phyloP scores from a whole-genome alignment of 2,888 invertebrate species.

The Zele albiditarsus region DNA sequence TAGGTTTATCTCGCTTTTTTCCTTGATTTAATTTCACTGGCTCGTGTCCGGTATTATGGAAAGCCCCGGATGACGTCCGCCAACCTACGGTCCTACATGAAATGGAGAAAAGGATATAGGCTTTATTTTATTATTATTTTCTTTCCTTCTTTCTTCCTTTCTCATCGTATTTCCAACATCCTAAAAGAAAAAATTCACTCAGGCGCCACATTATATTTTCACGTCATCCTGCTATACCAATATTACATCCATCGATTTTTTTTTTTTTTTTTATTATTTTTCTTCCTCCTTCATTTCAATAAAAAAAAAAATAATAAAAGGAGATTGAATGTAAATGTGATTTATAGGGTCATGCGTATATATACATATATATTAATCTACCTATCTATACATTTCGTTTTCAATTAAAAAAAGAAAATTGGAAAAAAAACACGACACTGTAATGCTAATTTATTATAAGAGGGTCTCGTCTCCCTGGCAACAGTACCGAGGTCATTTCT shows the following conservation, averaged over 20 bases:
- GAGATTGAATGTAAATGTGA: slow-evolving; percentile 1
- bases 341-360: background rate
- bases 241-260: background rate
- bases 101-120: slow-evolving; percentile 19
- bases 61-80: slow-evolving; percentile 41
- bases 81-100: slow-evolving; percentile 17
- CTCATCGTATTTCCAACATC: slow-evolving; percentile 20
- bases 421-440: background rate
- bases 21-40: slow-evolving; percentile 58
- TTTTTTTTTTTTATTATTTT: background rate
- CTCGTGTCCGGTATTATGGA: slow-evolving; percentile 55
- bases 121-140: slow-evolving; percentile 30
- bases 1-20: slow-evolving; percentile 43
- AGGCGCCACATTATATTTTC: background rate
- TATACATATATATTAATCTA: background rate
- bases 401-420: slow-evolving; percentile 3
- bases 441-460: background rate
- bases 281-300: background rate
- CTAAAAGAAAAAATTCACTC: slow-evolving; percentile 21
- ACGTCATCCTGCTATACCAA: background rate
- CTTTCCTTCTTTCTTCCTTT: slow-evolving; percentile 8
- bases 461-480: slow-evolving; percentile 6
- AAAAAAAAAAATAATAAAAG: background rate
- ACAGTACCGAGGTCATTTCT: background rate
- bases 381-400: background rate